These are phyloP conservation scores for Dryococelus australis DNA, from an alignment of 2,888 invertebrate species.

Conservation along the genomic window DNA sequence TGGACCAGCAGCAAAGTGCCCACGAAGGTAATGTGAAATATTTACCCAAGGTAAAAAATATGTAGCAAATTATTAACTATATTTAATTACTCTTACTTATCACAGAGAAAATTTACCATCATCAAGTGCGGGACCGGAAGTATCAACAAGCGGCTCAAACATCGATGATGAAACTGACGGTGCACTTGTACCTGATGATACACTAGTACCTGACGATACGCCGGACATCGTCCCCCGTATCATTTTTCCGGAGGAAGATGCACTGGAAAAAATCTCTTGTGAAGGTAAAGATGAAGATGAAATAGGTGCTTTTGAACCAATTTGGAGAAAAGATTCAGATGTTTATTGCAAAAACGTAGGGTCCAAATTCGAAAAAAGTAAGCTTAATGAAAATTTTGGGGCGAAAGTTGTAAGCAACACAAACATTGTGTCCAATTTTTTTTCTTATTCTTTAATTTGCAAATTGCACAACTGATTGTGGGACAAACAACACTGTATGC, in stretches of 20 bases:
- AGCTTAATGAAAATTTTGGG: conserved; percentile 17
- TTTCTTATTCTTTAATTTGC: not conserved
- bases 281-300: not conserved
- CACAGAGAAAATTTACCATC: not conserved
- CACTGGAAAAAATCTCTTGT: not conserved
- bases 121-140: not conserved
- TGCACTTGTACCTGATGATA: too few relatives aligned
- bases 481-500: conserved; percentile 19
- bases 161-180: too few relatives aligned
- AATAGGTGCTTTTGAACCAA: not conserved
- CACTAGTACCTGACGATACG: too few relatives aligned
- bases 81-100: not conserved
- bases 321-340: not conserved
- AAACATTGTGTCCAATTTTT: not conserved
- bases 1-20: not conserved
- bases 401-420: not conserved
- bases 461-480: conserved; percentile 12
- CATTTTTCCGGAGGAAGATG: too few relatives aligned
- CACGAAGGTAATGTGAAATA: not conserved
- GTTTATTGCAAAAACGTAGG: not conserved
- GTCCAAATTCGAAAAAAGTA: conserved; percentile 7
- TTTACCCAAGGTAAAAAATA: not conserved
- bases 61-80: not conserved
- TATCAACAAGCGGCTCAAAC: too few relatives aligned
- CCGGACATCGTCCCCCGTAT: too few relatives aligned